These are phyloP conservation scores for Callyntrura sp. DNA, from an alignment of 2,888 invertebrate genomes.

Conservation along the genomic window DNA sequence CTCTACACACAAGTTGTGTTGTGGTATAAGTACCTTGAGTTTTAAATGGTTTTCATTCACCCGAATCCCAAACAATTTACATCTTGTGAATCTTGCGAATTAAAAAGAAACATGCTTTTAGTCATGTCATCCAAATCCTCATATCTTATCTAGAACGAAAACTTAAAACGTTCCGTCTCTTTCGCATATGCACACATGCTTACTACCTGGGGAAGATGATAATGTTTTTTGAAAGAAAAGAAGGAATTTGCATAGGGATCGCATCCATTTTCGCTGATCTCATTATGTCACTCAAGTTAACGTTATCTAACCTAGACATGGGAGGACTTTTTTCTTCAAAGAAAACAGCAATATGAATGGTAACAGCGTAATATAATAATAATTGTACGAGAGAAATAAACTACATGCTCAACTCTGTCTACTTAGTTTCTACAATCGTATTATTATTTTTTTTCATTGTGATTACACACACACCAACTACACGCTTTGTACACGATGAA, in stretches of 20 bases:
- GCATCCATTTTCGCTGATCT: constrained; percentile 73
- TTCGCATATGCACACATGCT: constrained; percentile 21
- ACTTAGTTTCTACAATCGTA: constrained; percentile 31
- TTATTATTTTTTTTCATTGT: constrained; percentile 37
- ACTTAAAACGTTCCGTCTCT: not conserved
- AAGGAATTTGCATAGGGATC: constrained; percentile 66
- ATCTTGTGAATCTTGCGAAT: constrained; percentile 23
- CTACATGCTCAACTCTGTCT: constrained; percentile 41
- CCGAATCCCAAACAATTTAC: constrained; percentile 39
- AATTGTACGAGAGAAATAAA: constrained; percentile 29
- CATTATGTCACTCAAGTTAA: constrained; percentile 78
- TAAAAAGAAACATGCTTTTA: constrained; percentile 19
- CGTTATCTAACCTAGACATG: constrained; percentile 75
- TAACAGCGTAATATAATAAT: constrained; percentile 53
- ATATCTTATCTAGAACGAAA: constrained; percentile 22
- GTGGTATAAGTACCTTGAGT: constrained; percentile 4
- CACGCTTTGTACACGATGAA: too few species aligned
- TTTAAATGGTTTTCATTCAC: constrained; percentile 2
- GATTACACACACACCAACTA: constrained; percentile 10
- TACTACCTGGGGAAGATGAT: constrained; percentile 45
- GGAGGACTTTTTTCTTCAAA: constrained; percentile 36
- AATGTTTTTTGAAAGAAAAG: constrained; percentile 33
- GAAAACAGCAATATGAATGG: constrained; percentile 48
- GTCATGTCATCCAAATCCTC: constrained; percentile 51
- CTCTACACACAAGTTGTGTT: not conserved